Base-by-base conservation (phyloP, 2,888 invertebrate genomes). In the Yponomeuta cagnagella region DNA sequence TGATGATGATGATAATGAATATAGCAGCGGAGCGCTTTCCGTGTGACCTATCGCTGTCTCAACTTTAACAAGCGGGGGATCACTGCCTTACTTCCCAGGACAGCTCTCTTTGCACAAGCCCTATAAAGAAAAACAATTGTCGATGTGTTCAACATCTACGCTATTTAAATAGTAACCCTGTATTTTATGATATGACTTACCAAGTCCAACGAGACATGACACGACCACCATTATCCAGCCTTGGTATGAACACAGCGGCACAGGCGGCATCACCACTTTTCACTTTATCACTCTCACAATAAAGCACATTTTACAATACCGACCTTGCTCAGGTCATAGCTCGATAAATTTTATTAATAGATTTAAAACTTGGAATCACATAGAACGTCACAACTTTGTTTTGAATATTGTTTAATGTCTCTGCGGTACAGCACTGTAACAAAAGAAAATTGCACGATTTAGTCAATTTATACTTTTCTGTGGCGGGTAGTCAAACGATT, bases 231-330 rank as follows among this genome's bases (percentile, higher is more conserved):
- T 77, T 74, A 82, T 76, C 80, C 79, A 80, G 72, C 83, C 72
- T 69, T 76, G 75, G 84, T 86, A 87, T 80, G 79, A 74, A 78
- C 76, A 78, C 75, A 77, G 74, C 78, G 76, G 76, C 75, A 74
- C 77, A 75, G 75, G 80, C 84, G 84, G 81, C 89, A 88, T 89
- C 79, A 81, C 88, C 86, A 77, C 23, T 48, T 68, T 48, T 68
- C 68, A 68, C 43, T 37, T 43, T 68, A 37, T 48, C 23, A 68
- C 48, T 37, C 10, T 48, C 23, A 68, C 43, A 15, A 48, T 5
- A 58, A 58, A 58, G 52, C 68, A 68, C 68, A 68, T 68, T 68
- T 68, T 68, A 37, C 43, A 68, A n/a, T 48, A 23, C 10, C 31
- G 10, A n/a, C 12, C 12, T 65, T 33, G 12, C 6, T 68, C 48